A percentile compares a stretch with the other conserved stretches of the same genome.
Evolutionary conservation across 2,113 vertebrate species (phyloP).

Genomic region (Scomber japonicus): DNA sequence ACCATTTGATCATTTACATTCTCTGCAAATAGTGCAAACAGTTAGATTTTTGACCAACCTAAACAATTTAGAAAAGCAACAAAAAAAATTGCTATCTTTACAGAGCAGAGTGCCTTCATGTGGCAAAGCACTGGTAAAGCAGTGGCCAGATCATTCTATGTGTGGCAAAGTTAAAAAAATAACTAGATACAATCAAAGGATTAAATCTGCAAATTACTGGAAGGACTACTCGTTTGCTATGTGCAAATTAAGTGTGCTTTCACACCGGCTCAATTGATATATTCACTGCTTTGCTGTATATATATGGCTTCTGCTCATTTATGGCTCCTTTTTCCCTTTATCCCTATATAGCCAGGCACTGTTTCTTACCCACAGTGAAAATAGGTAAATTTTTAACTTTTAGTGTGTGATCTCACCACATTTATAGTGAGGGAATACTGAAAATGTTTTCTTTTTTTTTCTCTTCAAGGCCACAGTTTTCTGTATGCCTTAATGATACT

Average conservation of each 20-base stretch:
- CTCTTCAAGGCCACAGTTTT: conserved; percentile 43
- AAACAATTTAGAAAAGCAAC: background rate
- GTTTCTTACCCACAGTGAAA: conserved; percentile 55
- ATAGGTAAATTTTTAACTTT: conserved; percentile 45
- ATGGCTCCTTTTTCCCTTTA: conserved; percentile 77
- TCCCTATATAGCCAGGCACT: conserved; percentile 64
- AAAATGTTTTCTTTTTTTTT: conserved; percentile 19
- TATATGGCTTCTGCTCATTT: conserved; percentile 82
- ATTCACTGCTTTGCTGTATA: conserved; percentile 43
- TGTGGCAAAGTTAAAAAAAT: conserved; percentile 26
- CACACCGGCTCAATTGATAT: conserved; percentile 33
- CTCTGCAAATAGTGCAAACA: conserved; percentile 57
- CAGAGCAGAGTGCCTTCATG: background rate
- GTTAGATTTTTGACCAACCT: conserved; percentile 11
- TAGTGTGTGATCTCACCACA: conserved; percentile 48
- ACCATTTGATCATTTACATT: conserved; percentile 44
- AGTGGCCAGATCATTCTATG: background rate
- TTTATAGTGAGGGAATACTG: conserved; percentile 51
- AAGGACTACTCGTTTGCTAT: conserved; percentile 35
- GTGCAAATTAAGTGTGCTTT: conserved; percentile 49
- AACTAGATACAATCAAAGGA: conserved; percentile 18
- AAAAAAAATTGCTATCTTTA: background rate
- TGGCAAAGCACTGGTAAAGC: conserved; percentile 19
- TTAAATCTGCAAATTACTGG: conserved; percentile 24
- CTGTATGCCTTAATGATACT: conserved; percentile 13